Evolutionary conservation across 2,113 vertebrate genomes (phyloP).

Genomic region (Microcebus tavaratra): DNA sequence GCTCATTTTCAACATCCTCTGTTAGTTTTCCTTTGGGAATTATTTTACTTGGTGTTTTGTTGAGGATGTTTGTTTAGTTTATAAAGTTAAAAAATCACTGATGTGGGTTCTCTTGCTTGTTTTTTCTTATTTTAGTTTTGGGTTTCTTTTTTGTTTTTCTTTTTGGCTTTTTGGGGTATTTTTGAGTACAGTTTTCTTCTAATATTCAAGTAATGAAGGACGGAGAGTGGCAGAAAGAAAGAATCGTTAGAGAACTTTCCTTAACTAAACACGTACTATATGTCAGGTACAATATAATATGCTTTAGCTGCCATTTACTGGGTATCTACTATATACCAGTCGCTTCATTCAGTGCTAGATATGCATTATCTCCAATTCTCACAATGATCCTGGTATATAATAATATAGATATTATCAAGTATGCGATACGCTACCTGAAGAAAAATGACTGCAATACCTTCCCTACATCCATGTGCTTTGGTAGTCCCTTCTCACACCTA

Average conservation of each 20-base stretch:
- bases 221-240: conserved; percentile 34
- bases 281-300: background rate
- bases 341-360: background rate
- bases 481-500: background rate
- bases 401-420: conserved; percentile 12
- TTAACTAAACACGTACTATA: background rate
- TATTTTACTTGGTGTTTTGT: background rate
- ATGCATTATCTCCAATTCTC: background rate
- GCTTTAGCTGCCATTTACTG: background rate
- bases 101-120: background rate
- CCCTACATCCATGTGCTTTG: background rate
- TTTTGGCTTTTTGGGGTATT: background rate
- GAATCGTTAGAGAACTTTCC: background rate
- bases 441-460: conserved; percentile 4
- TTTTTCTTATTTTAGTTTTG: background rate
- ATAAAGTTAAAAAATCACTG: background rate
- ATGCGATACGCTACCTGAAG: background rate
- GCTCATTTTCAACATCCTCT: background rate
- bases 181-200: conserved; percentile 28
- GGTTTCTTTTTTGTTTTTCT: background rate
- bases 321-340: background rate
- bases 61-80: background rate
- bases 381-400: background rate
- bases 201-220: background rate
- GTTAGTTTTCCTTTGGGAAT: background rate